Base-by-base conservation (phyloP, 92 coral and sea anemone species). In the Ricordea florida region DNA sequence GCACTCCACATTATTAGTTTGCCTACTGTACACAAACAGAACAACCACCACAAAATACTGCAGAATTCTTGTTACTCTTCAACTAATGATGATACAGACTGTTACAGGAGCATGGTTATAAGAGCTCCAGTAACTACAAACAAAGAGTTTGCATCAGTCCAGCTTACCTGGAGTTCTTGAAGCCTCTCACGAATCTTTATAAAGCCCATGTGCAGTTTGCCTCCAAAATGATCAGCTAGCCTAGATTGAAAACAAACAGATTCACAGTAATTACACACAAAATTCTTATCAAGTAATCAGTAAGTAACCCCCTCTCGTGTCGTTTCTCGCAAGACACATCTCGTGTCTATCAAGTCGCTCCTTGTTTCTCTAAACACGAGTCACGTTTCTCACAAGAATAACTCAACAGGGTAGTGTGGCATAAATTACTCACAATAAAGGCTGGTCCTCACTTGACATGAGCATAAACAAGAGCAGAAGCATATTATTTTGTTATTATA, bases 171-270 rank as follows among this genome's bases (percentile, higher is more conserved):
- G 0, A 96, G 85, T 55, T 92, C 96, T 55, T 82, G 63, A 24
- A 96, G 78, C 38, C 99, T 41, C 76, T 96, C 93, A 28, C 99
- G 96, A 45, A 96, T 92, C 62, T 96, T 96, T 50, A 96, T 96
- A 59, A 96, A 96, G 3, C 99, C 99, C 99, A 96, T 96, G 81
- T 96, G 99, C 16, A 96, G 96, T 87, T 96, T 96, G 1, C 99
- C 99, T 29, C 99, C 99, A 81, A 96, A 96, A 65, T 96, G 99
- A 84, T 96, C 99, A 22, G 99, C 99, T 35, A 96, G 82, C 49
- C 99, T 96, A 44, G 21, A 52, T 31, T 9, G 28, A n/a, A 66
- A 14, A 49, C 26, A 30, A 29, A n/a, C 47, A 11, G 10, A 40
- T 23, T 10, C 2, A 18, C 20, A 26, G n/a, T 9, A 27, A 17